A percentile compares a stretch with the other conserved stretches of the same genome.
phyloP scores from a whole-genome alignment of 2,113 vertebrate species.

The Dinomys branickii region DNA sequence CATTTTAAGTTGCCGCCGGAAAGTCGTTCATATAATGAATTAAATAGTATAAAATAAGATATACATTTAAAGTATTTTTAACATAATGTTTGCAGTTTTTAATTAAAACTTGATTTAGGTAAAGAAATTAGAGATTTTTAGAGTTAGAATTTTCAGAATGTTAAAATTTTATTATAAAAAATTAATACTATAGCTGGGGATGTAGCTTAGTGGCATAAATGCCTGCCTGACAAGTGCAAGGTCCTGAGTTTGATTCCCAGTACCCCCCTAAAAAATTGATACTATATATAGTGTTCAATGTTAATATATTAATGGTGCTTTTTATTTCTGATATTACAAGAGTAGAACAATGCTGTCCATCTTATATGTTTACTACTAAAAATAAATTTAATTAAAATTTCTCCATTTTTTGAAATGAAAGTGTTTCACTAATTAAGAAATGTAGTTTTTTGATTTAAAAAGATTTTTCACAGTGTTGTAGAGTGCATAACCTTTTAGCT shows the following conservation, averaged over 20 bases:
- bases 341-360: background rate
- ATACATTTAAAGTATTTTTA: conserved; percentile 33
- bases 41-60: conserved; percentile 27
- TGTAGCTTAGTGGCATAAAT: background rate
- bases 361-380: conserved; percentile 22
- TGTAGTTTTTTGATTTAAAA: conserved; percentile 38
- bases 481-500: background rate
- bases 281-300: background rate
- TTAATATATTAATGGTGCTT: conserved; percentile 19
- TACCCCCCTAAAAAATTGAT: background rate
- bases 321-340: conserved; percentile 31
- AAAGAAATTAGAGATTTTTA: conserved; percentile 40
- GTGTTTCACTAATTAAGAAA: background rate
- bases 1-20: background rate
- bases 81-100: background rate
- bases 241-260: no score
- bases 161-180: conserved; percentile 10
- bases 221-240: no score
- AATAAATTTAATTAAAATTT: conserved; percentile 34
- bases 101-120: conserved; percentile 1
- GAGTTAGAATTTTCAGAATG: conserved; percentile 41
- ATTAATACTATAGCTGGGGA: no score
- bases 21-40: background rate
- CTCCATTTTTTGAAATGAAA: background rate
- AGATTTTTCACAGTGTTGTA: background rate